Evolutionary conservation across 2,888 invertebrate species (phyloP).

Genomic region (Euspilapteryx auroguttella): DNA sequence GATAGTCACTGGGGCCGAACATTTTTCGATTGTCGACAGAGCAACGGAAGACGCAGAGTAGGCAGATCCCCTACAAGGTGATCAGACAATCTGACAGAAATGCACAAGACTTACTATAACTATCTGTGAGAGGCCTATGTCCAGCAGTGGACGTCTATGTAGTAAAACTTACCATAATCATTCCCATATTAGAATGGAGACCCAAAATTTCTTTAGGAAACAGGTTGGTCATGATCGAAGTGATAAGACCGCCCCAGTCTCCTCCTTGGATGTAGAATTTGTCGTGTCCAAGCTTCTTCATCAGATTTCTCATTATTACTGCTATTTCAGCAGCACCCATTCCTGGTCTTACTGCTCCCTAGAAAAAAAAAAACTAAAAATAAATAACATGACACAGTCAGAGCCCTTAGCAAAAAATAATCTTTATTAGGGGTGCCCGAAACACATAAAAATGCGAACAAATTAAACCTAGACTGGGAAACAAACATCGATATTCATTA

Average conservation of each 20-base stretch:
- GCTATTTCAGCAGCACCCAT: slow-evolving; percentile 59
- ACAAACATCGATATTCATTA: no score
- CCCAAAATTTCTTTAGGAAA: slow-evolving; percentile 43
- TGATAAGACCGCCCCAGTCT: slow-evolving; percentile 67
- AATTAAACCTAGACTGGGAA: no score
- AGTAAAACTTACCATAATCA: slow-evolving; percentile 11
- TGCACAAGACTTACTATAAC: neutral
- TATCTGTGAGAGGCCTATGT: slow-evolving; percentile 1
- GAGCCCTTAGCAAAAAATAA: no score
- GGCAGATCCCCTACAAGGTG: no score
- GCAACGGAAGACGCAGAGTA: no score
- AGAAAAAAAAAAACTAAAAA: no score
- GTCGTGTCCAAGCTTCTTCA: slow-evolving; percentile 68
- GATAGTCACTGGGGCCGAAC: no score
- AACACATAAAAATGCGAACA: no score
- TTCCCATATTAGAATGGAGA: slow-evolving; percentile 62
- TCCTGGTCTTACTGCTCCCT: slow-evolving; percentile 60
- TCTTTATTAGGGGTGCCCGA: no score
- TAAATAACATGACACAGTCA: no score
- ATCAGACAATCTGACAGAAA: no score
- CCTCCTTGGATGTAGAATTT: slow-evolving; percentile 72
- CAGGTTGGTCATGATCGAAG: slow-evolving; percentile 45
- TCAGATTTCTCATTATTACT: slow-evolving; percentile 66
- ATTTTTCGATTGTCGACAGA: no score
- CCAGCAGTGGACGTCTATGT: slow-evolving; percentile 1